A percentile compares a stretch with the other conserved stretches of the same genome.
phyloP scores from a whole-genome alignment of 2,113 vertebrate genomes.

The Morone chrysops region DNA sequence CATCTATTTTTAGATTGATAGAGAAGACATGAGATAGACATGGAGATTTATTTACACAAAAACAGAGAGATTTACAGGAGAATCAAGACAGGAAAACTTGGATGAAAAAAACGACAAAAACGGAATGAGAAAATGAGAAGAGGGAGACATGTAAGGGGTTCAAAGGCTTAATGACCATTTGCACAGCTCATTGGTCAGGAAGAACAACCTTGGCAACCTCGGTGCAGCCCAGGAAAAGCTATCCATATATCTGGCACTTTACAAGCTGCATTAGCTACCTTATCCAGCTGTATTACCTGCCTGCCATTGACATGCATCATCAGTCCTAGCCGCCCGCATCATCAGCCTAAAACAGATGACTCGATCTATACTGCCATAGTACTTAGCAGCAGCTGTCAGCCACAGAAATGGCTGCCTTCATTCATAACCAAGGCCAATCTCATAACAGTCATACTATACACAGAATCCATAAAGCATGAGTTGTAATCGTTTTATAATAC shows the following conservation, averaged over 20 bases:
- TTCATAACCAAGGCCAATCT: conserved; percentile 3
- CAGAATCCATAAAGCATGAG: not conserved
- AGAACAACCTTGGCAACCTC: conserved; percentile 58
- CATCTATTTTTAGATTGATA: conserved; percentile 70
- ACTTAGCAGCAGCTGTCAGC: conserved; percentile 6
- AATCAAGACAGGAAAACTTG: conserved; percentile 6
- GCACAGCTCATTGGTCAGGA: conserved; percentile 70
- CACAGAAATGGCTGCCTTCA: conserved; percentile 1
- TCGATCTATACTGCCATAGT: not conserved
- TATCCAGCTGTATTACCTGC: conserved; percentile 42
- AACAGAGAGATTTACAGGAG: conserved; percentile 10
- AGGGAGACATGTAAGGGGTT: conserved; percentile 6
- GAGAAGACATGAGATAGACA: conserved; percentile 25
- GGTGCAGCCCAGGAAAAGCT: conserved; percentile 47
- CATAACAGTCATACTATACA: not conserved
- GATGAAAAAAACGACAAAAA: conserved; percentile 27
- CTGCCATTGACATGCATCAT: conserved; percentile 29
- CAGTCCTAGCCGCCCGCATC: conserved; percentile 30
- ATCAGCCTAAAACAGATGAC: conserved; percentile 34
- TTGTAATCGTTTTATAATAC: not conserved
- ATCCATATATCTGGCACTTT: conserved; percentile 62
- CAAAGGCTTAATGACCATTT: conserved; percentile 58
- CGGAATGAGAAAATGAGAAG: conserved; percentile 22
- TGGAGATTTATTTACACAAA: conserved; percentile 15
- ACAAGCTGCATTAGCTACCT: conserved; percentile 63